Percentiles rank a stretch among this genome's conserved stretches.
Evolutionary conservation across 1,140 invertebrate genomes (phyloP).

Genomic region (Protaetia brevitarsis): DNA sequence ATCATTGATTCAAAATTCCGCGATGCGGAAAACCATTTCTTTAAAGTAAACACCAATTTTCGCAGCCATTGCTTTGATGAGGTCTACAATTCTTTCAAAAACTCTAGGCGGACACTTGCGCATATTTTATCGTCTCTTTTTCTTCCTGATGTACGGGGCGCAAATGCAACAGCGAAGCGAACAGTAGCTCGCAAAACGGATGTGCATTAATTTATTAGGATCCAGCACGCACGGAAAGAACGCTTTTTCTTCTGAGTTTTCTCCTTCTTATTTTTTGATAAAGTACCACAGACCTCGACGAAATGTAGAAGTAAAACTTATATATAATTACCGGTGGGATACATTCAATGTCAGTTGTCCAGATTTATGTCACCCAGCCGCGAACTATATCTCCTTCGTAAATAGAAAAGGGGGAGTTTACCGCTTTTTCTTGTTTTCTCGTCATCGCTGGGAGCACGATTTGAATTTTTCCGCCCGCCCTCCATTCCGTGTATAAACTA

Average conservation of each 20-base stretch:
- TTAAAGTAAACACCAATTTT: too few relatives aligned
- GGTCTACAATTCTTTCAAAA: too few relatives aligned
- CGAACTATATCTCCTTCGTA: conserved; percentile 6
- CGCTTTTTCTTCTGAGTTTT: neutral
- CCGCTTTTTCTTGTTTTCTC: neutral
- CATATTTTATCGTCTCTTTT: too few relatives aligned
- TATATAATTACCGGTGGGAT: conserved; percentile 13
- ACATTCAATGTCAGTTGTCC: conserved; percentile 7
- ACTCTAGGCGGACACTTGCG: too few relatives aligned
- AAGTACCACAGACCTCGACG: neutral
- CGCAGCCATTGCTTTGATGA: too few relatives aligned
- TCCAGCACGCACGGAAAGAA: neutral
- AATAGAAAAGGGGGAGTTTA: conserved; percentile 1
- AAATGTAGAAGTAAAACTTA: conserved; percentile 17
- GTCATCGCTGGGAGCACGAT: neutral
- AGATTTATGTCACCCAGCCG: neutral
- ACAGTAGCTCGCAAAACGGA: neutral
- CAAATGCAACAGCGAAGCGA: conserved; percentile 1
- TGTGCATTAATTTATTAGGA: conserved; percentile 17
- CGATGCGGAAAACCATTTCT: too few relatives aligned
- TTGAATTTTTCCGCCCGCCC: neutral
- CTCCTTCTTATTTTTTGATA: conserved; percentile 11
- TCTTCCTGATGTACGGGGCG: too few relatives aligned
- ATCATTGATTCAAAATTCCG: too few relatives aligned
- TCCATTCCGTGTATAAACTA: neutral